A percentile compares a stretch with the other conserved stretches of the same genome.
phyloP scores from a whole-genome alignment of 2,888 invertebrate species.

The Cenopis cana region DNA sequence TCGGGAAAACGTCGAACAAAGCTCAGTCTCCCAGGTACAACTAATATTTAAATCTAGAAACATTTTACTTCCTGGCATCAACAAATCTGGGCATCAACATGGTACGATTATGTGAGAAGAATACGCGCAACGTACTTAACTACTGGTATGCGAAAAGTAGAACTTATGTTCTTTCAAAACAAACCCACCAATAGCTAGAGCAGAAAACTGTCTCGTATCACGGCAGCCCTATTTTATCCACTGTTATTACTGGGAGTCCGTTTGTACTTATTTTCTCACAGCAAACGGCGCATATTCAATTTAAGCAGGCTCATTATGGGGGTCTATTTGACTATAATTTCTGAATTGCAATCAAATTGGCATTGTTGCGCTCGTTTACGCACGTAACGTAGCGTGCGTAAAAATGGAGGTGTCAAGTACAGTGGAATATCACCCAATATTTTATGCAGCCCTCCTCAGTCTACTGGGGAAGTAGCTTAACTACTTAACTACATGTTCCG shows the following conservation, averaged over 20 bases:
- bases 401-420: not conserved
- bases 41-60: too few species aligned
- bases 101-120: too few species aligned
- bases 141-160: too few species aligned
- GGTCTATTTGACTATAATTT: not conserved
- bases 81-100: too few species aligned
- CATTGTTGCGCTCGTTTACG: not conserved
- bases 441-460: not conserved
- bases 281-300: conserved; percentile 1
- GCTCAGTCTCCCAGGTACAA: too few species aligned
- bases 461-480: too few species aligned
- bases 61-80: too few species aligned
- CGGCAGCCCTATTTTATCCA: not conserved
- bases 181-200: not conserved
- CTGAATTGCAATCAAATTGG: not conserved
- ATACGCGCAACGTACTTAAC: too few species aligned
- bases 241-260: not conserved
- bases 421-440: not conserved
- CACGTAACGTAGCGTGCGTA: not conserved
- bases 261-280: conserved; percentile 1
- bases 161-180: too few species aligned
- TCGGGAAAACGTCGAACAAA: too few species aligned
- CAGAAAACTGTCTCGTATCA: not conserved
- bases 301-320: conserved; percentile 9
- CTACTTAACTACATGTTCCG: too few species aligned